Conservation (phyloP, 2,113 vertebrate genomes). For the Nematolebias whitei region DNA sequence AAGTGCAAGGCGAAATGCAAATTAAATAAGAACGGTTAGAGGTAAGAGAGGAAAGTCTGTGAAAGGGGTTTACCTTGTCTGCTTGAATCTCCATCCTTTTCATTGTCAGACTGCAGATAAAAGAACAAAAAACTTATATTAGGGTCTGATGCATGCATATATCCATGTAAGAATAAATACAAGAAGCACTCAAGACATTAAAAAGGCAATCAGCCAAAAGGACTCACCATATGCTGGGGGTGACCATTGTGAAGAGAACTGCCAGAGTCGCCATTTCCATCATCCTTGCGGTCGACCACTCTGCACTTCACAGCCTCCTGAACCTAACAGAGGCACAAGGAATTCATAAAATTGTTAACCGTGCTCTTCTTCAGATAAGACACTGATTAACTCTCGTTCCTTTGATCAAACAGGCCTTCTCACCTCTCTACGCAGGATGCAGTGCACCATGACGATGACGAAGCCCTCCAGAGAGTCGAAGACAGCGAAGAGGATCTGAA, state of each 20-base stretch:
- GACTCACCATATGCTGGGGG: conserved; percentile 92
- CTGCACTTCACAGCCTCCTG: conserved; percentile 98
- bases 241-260: conserved; percentile 95
- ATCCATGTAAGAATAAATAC: conserved; percentile 49
- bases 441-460: conserved; percentile 98
- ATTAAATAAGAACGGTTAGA: conserved; percentile 54
- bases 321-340: conserved; percentile 79
- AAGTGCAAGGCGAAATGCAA: conserved; percentile 43
- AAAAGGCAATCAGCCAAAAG: conserved; percentile 63
- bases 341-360: conserved; percentile 12
- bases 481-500: conserved; percentile 98
- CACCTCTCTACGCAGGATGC: conserved; percentile 95
- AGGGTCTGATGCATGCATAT: conserved; percentile 63
- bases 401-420: conserved; percentile 21
- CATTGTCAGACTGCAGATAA: conserved; percentile 90
- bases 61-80: conserved; percentile 89
- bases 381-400: conserved; percentile 8
- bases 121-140: conserved; percentile 56
- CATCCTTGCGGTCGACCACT: conserved; percentile 95
- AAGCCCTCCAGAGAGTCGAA: conserved; percentile 98
- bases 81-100: conserved; percentile 96
- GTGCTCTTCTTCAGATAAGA: conserved; percentile 2
- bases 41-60: conserved; percentile 9
- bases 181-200: conserved; percentile 70
- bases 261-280: conserved; percentile 94